Conservation (phyloP, 2,888 invertebrate species). For the Nemoura dubitans region DNA sequence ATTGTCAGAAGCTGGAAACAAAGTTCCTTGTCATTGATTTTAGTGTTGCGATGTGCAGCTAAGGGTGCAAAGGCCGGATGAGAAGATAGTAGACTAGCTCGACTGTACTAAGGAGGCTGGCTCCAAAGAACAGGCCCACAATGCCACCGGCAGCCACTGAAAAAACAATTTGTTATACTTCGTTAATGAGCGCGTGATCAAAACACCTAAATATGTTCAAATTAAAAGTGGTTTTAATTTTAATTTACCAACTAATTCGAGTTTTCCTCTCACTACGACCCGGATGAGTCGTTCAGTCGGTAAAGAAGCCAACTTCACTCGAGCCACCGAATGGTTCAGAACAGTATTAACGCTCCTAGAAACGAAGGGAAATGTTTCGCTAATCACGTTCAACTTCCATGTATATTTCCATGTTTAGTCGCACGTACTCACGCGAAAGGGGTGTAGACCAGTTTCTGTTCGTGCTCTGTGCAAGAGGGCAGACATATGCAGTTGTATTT, state of each 20-base stretch:
- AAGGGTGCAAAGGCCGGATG: not conserved
- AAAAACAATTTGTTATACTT: too few species aligned
- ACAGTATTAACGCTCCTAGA: not conserved
- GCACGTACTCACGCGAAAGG: not conserved
- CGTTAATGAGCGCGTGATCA: too few species aligned
- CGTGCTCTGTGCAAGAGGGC: not conserved
- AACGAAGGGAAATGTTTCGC: not conserved
- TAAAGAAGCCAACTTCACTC: slow-evolving; percentile 64
- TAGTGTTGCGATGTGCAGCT: not conserved
- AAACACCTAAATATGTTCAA: not conserved
- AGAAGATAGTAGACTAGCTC: slow-evolving; percentile 9
- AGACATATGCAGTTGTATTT: not conserved
- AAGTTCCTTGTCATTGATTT: too few species aligned
- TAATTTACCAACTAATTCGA: slow-evolving; percentile 69
- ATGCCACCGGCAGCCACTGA: slow-evolving; percentile 21
- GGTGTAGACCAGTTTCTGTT: slow-evolving; percentile 8
- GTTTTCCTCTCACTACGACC: slow-evolving; percentile 67
- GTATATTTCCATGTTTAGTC: not conserved
- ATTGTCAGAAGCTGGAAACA: not conserved
- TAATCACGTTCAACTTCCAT: not conserved
- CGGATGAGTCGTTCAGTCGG: slow-evolving; percentile 68
- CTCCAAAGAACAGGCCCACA: not conserved
- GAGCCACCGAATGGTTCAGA: slow-evolving; percentile 55
- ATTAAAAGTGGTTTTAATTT: not conserved
- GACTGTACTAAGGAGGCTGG: slow-evolving; percentile 21